phyloP scores from a whole-genome alignment of 1,140 invertebrate species.

The Chlorops oryzae region DNA sequence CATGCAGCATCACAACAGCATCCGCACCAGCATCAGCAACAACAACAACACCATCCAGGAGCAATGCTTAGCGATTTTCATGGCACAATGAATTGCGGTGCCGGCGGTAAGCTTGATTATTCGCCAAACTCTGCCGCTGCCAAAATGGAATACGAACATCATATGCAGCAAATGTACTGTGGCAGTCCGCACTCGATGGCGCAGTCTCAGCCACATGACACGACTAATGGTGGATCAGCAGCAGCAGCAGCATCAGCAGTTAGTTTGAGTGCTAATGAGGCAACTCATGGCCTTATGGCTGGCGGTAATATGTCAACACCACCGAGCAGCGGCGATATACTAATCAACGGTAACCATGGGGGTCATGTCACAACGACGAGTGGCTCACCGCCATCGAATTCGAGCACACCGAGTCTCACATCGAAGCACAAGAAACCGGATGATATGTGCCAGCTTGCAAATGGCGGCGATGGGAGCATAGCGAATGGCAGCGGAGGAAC shows the following conservation, averaged over 20 bases:
- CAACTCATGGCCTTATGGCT: not conserved
- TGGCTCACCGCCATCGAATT: not conserved
- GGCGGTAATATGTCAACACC: not conserved
- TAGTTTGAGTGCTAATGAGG: too few relatives aligned
- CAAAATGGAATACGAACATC: slow-evolving; percentile 34
- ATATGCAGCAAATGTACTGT: slow-evolving; percentile 27
- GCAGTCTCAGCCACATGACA: slow-evolving; percentile 21
- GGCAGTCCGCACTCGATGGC: slow-evolving; percentile 34
- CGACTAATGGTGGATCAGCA: slow-evolving; percentile 23
- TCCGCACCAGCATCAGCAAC: slow-evolving; percentile 32
- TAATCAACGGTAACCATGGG: not conserved
- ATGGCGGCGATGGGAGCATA: slow-evolving; percentile 7
- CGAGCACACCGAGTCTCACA: not conserved
- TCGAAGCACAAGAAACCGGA: slow-evolving; percentile 36
- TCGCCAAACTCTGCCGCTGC: slow-evolving; percentile 29
- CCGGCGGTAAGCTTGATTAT: slow-evolving; percentile 37
- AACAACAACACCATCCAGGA: slow-evolving; percentile 26
- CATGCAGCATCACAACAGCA: slow-evolving; percentile 18
- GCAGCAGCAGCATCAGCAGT: not conserved
- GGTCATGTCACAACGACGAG: not conserved
- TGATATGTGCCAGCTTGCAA: slow-evolving; percentile 29
- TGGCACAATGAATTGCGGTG: slow-evolving; percentile 3
- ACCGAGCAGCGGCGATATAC: not conserved
- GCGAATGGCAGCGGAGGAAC: slow-evolving; percentile 6
- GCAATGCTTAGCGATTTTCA: slow-evolving; percentile 35